Evolutionary conservation across 2,113 vertebrate genomes (phyloP), one percentile per base, ranked within the genome.

Genomic region (Leucopternis melanops): DNA sequence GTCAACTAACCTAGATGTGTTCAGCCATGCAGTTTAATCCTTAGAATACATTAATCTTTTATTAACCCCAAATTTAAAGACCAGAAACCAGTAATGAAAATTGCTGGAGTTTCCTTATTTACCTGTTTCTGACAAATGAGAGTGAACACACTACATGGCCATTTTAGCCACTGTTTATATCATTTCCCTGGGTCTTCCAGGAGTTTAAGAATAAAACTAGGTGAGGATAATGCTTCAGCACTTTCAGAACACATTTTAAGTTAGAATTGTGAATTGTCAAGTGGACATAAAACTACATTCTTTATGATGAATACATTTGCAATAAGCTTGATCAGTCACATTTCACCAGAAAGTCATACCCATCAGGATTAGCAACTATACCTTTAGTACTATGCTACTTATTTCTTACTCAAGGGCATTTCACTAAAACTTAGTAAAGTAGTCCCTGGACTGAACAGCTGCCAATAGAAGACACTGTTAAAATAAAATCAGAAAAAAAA

Each of bases 1-100:
- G 96, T 63, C 93, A 94, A 95, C 88, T 96, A 97, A 95, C 97
- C 97, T 94, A 96, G 96, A 97, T 89, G 83, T 95, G 97, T 81
- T 98, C 97, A 98, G 96, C 97, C 97, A 98, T 95, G 97, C 97
- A 98, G 97, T 93, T 96, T 91, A 94, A 98, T 98, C 86, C 97
- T 96, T 78, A 97, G 97, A 97, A 97, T 96, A 98, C 94, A 92
- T 98, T 97, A 96, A 96, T 95, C n/a, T 88, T 94, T 49, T 54
- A 85, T 74, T 78, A 94, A 88, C 61, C 5, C 15, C 82, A 77
- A 93, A 93, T 81, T 81, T 93, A 88, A 74, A 95, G 32, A 59
- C 26, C 21, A 85, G 32, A 86, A 87, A 34, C 5, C 21, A 57
- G 10, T 25, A 84, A 89, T 8, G 13, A 88, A 55, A 78, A 57